phyloP scores from a whole-genome alignment of 2,888 invertebrate species.

The Pherbina coryleti region DNA sequence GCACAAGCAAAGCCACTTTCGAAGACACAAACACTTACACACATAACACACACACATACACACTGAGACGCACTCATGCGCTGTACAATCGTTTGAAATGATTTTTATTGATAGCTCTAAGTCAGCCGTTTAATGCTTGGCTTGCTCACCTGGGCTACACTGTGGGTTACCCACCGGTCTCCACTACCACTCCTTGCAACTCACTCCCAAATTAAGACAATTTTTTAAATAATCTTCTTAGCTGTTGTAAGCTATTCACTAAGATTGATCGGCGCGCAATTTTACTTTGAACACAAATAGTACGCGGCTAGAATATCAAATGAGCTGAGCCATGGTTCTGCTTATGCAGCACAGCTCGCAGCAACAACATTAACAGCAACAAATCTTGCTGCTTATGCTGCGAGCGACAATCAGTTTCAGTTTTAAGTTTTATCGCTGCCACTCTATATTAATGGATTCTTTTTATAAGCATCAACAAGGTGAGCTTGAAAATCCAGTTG shows the following conservation, averaged over 20 bases:
- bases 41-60: not conserved
- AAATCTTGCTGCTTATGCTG: not conserved
- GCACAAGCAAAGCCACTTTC: not conserved
- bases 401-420: slow-evolving; percentile 29
- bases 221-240: not conserved
- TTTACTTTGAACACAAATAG: slow-evolving; percentile 23
- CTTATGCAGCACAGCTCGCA: not conserved
- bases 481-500: slow-evolving; percentile 45
- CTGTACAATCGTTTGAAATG: no score
- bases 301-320: slow-evolving; percentile 40
- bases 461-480: slow-evolving; percentile 36
- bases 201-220: not conserved
- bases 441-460: slow-evolving; percentile 9
- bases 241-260: not conserved
- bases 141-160: no score
- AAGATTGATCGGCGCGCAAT: slow-evolving; percentile 26
- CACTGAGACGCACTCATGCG: not conserved
- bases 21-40: not conserved
- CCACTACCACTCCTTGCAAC: not conserved
- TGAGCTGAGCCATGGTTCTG: slow-evolving; percentile 7
- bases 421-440: slow-evolving; percentile 20
- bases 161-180: not conserved
- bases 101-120: no score
- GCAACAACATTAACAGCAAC: slow-evolving; percentile 13
- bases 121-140: no score